Base-by-base conservation (phyloP, 2,113 vertebrate genomes). In the Plotosus lineatus region DNA sequence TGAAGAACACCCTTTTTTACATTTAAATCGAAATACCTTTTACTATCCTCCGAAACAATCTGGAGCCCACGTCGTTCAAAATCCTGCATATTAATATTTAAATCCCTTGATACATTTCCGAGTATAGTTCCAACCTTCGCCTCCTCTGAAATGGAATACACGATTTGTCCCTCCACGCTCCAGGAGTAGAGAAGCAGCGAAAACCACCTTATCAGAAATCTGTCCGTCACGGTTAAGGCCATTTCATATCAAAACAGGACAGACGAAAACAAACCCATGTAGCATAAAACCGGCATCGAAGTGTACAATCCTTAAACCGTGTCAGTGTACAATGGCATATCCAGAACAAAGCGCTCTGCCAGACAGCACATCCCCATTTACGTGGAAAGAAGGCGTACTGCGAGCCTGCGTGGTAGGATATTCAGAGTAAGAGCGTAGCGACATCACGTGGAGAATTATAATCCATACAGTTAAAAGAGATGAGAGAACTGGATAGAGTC, bases 301-400 rank as follows among this genome's bases (percentile, higher is more conserved):
- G 8, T 78, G 26, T 71, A 71, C 11, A 23, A 28, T 11, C 19
- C 4, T 56, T 55, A 17, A n/a, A 76, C 63, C 50, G 28, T 23
- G 50, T 77, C 19, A 21, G 72, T 71, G 42, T 15, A 79, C 56
- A 79, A 79, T 77, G 53, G 46, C 72, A 36, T 21, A 42, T 51
- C 38, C 65, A 40, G 73, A 87, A 90, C 89, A 92, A 91, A 93
- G 90, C 88, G 78, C 81, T 36, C 42, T 12, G n/a, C 23, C 44
- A 53, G 77, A 73, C 61, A 12, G 85, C 15, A 80, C 42, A 51
- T 1, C 58, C 56, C n/a, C 79, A 53, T 40, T n/a, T 31, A 42
- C 84, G 51, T 56, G 68, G 4, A 77, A 74, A 86, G 89, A 88
- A 87, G 90, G 90, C 84, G 90, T 82, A 0, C 82, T 9, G 3